Evolutionary conservation across 2,113 vertebrate genomes (phyloP).

Genomic region (Crotophaga sulcirostris): DNA sequence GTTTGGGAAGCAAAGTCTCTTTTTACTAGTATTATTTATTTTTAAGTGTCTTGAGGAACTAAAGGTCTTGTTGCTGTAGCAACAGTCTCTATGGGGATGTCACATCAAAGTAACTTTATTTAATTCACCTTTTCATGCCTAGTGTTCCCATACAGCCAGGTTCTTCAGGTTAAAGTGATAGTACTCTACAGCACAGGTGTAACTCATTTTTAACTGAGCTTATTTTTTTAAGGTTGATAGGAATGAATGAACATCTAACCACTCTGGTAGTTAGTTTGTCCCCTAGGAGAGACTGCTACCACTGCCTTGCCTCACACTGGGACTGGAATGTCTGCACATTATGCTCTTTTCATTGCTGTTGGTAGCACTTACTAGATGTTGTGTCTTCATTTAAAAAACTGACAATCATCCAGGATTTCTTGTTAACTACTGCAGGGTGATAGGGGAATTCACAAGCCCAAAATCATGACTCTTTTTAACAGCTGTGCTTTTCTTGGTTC

Average conservation of each 20-base stretch:
- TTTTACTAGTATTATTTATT: background rate
- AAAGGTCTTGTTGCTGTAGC: slow-evolving; percentile 32
- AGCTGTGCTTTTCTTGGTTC: background rate
- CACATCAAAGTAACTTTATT: slow-evolving; percentile 1
- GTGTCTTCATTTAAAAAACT: background rate
- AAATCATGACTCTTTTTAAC: background rate
- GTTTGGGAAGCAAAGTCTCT: background rate
- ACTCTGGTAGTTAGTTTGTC: background rate
- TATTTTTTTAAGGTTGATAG: background rate
- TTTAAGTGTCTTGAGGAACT: background rate
- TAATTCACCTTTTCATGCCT: background rate
- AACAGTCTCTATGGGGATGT: slow-evolving; percentile 26
- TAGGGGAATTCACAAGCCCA: background rate
- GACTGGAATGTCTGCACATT: background rate
- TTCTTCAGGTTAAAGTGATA: background rate
- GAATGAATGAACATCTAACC: background rate
- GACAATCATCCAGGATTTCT: background rate
- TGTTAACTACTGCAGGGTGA: rapidly evolving
- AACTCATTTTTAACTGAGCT: background rate
- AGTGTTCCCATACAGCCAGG: background rate
- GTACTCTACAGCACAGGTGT: background rate
- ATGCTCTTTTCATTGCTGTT: background rate
- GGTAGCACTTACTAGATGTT: background rate
- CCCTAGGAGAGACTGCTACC: background rate
- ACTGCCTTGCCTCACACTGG: background rate